phyloP scores from a whole-genome alignment of 1,140 invertebrate genomes.

The Macrostomum lignano region DNA sequence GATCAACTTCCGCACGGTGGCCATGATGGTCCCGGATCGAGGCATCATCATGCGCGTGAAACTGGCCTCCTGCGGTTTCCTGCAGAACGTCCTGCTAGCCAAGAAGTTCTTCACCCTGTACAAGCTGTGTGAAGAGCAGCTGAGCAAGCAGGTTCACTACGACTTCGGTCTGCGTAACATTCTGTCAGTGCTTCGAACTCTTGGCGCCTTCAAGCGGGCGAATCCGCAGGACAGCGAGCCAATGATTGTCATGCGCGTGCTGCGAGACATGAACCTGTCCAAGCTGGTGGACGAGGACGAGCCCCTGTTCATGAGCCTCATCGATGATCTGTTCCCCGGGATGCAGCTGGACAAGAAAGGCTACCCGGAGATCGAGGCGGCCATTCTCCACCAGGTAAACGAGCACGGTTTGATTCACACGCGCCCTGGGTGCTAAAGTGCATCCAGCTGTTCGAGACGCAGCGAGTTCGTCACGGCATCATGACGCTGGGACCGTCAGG shows the following conservation, averaged over 20 bases:
- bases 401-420: constrained; percentile 45
- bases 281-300: constrained; percentile 89
- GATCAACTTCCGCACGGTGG: constrained; percentile 80
- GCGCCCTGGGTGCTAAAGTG: constrained; percentile 77
- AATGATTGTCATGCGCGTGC: constrained; percentile 78
- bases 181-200: constrained; percentile 58
- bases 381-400: constrained; percentile 22
- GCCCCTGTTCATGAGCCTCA: constrained; percentile 70
- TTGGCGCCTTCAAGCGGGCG: constrained; percentile 61
- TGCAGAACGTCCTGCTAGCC: constrained; percentile 72
- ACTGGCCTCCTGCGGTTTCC: constrained; percentile 69
- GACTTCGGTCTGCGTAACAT: constrained; percentile 86
- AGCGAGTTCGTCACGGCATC: constrained; percentile 71
- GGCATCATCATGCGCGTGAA: constrained; percentile 89
- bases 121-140: constrained; percentile 78
- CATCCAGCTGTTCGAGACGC: constrained; percentile 79
- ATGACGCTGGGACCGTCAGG: constrained; percentile 74
- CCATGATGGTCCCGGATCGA: constrained; percentile 93
- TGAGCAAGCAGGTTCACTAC: constrained; percentile 88
- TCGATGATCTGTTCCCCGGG: constrained; percentile 71
- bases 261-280: constrained; percentile 88
- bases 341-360: constrained; percentile 65
- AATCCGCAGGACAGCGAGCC: constrained; percentile 70
- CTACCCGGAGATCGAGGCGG: constrained; percentile 40
- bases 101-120: constrained; percentile 84